Evolutionary conservation across 1,140 invertebrate species (phyloP).

Genomic region (Probaryconus sp.): DNA sequence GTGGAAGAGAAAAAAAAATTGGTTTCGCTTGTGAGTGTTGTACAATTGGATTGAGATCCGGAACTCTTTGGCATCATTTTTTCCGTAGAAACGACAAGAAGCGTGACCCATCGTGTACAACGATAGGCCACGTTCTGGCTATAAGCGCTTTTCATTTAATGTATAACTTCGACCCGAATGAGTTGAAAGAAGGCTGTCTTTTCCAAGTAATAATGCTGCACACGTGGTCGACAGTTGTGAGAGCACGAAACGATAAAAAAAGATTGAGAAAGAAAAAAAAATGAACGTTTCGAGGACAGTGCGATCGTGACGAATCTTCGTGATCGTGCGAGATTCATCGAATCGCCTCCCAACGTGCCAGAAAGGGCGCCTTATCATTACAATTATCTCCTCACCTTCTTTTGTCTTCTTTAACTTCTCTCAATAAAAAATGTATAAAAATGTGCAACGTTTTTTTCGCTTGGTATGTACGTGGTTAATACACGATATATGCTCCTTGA

Average conservation of each 20-base stretch:
- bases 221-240: conserved; percentile 52
- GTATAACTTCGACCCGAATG: conserved; percentile 51
- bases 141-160: conserved; percentile 60
- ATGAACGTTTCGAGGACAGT: conserved; percentile 54
- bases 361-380: conserved; percentile 61
- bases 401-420: conserved; percentile 50
- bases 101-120: conserved; percentile 50
- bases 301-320: conserved; percentile 61
- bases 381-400: conserved; percentile 56
- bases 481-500: conserved; percentile 63
- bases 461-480: conserved; percentile 59
- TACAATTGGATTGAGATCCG: conserved; percentile 69
- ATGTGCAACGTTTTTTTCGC: conserved; percentile 62
- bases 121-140: conserved; percentile 61
- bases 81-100: conserved; percentile 66
- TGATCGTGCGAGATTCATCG: conserved; percentile 60
- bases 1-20: conserved; percentile 31
- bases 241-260: conserved; percentile 57
- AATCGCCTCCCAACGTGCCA: conserved; percentile 60
- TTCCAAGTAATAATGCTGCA: conserved; percentile 53
- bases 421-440: conserved; percentile 65
- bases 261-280: conserved; percentile 43
- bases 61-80: conserved; percentile 76
- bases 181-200: conserved; percentile 49
- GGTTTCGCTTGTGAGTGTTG: conserved; percentile 50